phyloP scores from a whole-genome alignment of 2,888 invertebrate genomes.

The Epistrophella euchroma region DNA sequence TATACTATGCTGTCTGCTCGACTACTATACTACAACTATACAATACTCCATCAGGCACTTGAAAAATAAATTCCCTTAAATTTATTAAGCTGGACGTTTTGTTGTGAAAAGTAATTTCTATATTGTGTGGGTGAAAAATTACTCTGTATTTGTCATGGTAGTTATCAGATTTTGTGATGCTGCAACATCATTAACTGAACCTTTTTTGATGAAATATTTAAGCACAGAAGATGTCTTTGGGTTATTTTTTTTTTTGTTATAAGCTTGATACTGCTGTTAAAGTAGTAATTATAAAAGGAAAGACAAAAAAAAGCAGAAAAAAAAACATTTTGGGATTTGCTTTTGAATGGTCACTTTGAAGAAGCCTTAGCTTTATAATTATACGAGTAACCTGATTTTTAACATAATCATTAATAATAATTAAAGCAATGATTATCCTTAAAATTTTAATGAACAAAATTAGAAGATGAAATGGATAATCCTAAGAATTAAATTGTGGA shows the following conservation, averaged over 20 bases:
- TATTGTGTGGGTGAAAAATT: conserved; percentile 49
- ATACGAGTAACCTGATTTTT: conserved; percentile 19
- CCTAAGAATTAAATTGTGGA: background rate
- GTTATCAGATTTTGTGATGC: conserved; percentile 58
- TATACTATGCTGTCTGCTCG: background rate
- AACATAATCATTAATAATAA: conserved; percentile 8
- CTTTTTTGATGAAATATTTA: conserved; percentile 34
- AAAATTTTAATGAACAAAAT: conserved; percentile 4
- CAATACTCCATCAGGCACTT: background rate
- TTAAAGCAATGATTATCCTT: conserved; percentile 3
- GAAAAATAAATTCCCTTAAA: conserved; percentile 32
- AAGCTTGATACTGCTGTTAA: background rate
- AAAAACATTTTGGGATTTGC: background rate
- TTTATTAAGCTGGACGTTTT: conserved; percentile 48
- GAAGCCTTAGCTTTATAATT: conserved; percentile 7
- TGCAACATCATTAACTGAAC: conserved; percentile 31
- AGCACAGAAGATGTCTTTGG: conserved; percentile 18
- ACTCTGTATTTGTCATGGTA: conserved; percentile 52
- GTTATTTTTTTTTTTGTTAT: background rate
- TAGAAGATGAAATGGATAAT: background rate
- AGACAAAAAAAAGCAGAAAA: background rate
- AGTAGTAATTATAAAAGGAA: background rate
- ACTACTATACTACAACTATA: background rate
- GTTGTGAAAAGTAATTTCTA: conserved; percentile 41
- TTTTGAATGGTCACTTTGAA: conserved; percentile 16